Evolutionary conservation across 2,113 vertebrate species (phyloP), one percentile per base, ranked within the genome.

Genomic region (Haemorhous mexicanus): DNA sequence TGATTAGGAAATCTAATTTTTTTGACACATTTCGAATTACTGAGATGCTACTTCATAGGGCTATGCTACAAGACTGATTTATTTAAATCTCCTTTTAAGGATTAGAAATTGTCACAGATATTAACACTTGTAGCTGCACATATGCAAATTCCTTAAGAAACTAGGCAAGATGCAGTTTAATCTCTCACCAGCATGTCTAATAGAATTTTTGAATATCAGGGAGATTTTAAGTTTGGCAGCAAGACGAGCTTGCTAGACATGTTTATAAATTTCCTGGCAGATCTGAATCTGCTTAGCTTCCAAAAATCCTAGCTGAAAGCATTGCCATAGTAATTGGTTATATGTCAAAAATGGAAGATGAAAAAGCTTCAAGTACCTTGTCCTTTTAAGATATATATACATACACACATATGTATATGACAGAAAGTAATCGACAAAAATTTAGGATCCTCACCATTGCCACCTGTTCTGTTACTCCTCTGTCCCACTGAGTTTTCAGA

Each of bases 381-480:
- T 53, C 59, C 46, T 91, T 93, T 75, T 39, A 76, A n/a, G 16
- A 53, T 6, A 64, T 61, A 80, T 72, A 78, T 16, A 63, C 39
- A 85, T 13, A 70, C 4, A 52, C 32, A 49, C 4, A 82, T 30
- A 74, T 77, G 79, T 30, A 73, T 73, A 81, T 12, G 53, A 75
- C 11, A 96, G 53, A 68, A 90, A 93, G 61, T 35, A 43, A 72
- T 32, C 62, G 14, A 86, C 53, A 90, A 87, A 75, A 79, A 82
- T 35, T 32, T 20, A 35, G 22, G 78, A 33, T 96, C 98, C 99
- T 99, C 96, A 99, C 99, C 97, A 96, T 98, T 99, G 94, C 98
- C 96, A 78, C 98, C 97, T 11, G 97, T 41, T 79, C 98, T 98
- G 94, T 95, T 98, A 94, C 96, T 94, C 74, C 98, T 98, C 84